A percentile compares a stretch with the other conserved stretches of the same genome.
These are phyloP conservation scores for Triplophysa tibetana DNA, from an alignment of 2,113 vertebrate genomes.

Conservation along the genomic window DNA sequence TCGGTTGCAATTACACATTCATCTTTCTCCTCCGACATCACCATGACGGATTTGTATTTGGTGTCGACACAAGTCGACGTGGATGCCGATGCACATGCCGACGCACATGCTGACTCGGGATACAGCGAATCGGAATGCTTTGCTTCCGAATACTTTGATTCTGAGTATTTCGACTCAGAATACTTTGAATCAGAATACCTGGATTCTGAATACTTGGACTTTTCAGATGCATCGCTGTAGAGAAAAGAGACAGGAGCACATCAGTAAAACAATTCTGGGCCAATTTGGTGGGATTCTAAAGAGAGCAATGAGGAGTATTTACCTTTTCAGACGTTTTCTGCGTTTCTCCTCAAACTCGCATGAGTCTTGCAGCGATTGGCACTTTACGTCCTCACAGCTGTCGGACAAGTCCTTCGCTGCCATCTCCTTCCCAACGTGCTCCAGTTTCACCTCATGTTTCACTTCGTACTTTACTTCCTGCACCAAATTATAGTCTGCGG, in stretches of 20 bases:
- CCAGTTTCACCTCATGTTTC: conserved; percentile 58
- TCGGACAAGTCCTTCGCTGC: conserved; percentile 77
- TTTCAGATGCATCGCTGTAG: conserved; percentile 82
- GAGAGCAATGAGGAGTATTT: conserved; percentile 44
- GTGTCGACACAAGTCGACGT: conserved; percentile 88
- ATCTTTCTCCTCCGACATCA: conserved; percentile 95
- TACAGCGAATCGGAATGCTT: conserved; percentile 56
- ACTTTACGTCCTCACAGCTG: conserved; percentile 70
- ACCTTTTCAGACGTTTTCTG: conserved; percentile 86
- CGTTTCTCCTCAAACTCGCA: conserved; percentile 77
- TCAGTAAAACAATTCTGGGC: conserved; percentile 22
- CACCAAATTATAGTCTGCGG: conserved; percentile 92
- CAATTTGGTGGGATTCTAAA: not conserved
- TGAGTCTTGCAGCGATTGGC: conserved; percentile 74
- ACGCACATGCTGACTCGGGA: conserved; percentile 54
- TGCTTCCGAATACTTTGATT: conserved; percentile 51
- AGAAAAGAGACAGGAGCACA: conserved; percentile 40
- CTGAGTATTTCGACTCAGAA: conserved; percentile 61
- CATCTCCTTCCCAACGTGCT: conserved; percentile 79
- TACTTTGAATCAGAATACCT: conserved; percentile 50
- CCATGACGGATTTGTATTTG: conserved; percentile 98
- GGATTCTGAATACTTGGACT: conserved; percentile 79
- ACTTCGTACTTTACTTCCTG: conserved; percentile 81
- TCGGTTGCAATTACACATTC: conserved; percentile 98
- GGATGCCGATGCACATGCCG: conserved; percentile 54